These are phyloP conservation scores for Hirtodrosophila duncani DNA, from an alignment of 2,888 invertebrate species.

Conservation along the genomic window DNA sequence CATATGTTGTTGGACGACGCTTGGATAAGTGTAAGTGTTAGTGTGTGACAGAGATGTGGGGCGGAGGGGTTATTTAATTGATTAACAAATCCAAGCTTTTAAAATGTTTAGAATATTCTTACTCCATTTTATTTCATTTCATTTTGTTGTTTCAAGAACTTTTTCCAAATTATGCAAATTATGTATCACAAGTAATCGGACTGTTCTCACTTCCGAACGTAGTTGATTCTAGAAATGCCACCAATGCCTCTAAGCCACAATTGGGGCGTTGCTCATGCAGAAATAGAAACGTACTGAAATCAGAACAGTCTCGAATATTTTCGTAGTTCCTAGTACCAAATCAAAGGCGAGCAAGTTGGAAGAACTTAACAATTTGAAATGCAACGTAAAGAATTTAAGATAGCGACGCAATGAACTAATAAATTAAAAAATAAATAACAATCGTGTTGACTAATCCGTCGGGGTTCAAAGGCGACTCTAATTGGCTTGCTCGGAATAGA, in stretches of 20 bases:
- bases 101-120: too few species aligned
- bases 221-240: too few species aligned
- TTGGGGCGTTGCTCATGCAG: too few species aligned
- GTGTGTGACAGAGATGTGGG: conserved; percentile 4
- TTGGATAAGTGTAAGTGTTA: conserved; percentile 25
- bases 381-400: background rate
- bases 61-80: conserved; percentile 3
- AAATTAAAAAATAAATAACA: conserved; percentile 63
- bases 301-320: too few species aligned
- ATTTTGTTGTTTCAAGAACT: conserved; percentile 4
- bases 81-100: conserved; percentile 26
- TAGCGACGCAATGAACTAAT: conserved; percentile 16
- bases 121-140: conserved; percentile 3
- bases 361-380: too few species aligned
- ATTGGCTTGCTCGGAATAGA: conserved; percentile 8
- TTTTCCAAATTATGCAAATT: conserved; percentile 31
- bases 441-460: conserved; percentile 50
- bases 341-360: too few species aligned
- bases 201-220: too few species aligned
- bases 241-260: too few species aligned
- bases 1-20: conserved; percentile 61
- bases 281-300: too few species aligned
- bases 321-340: too few species aligned
- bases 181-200: conserved; percentile 53
- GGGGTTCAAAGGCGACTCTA: too few species aligned